These are phyloP conservation scores for Eristalis arbustorum DNA, from an alignment of 2,888 invertebrate genomes.

Conservation along the genomic window DNA sequence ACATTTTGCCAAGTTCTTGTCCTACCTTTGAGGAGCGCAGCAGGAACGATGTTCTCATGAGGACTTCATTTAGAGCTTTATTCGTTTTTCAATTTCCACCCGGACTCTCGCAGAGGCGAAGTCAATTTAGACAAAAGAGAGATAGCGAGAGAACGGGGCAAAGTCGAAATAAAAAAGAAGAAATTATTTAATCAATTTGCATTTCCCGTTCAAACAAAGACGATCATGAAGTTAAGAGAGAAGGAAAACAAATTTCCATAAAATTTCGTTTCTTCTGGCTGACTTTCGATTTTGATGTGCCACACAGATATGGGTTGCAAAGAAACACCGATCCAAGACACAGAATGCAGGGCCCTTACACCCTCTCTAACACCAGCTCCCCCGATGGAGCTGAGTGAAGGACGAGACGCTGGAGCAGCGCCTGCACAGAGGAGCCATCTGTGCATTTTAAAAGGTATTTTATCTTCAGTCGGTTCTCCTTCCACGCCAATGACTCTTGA, in stretches of 20 bases:
- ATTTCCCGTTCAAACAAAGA: conserved; percentile 35
- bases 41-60: background rate
- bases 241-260: conserved; percentile 48
- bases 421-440: conserved; percentile 42
- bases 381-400: background rate
- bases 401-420: conserved; percentile 46
- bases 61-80: background rate
- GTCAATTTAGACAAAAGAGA: conserved; percentile 26
- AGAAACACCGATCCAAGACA: background rate
- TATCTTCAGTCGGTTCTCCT: conserved; percentile 33
- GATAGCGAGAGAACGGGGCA: background rate
- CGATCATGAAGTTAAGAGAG: conserved; percentile 33
- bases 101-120: background rate
- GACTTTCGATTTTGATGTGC: conserved; percentile 43
- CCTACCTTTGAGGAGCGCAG: too few relatives aligned
- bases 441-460: conserved; percentile 64
- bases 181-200: conserved; percentile 56
- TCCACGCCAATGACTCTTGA: background rate
- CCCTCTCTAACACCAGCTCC: conserved; percentile 14
- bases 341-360: conserved; percentile 7
- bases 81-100: background rate
- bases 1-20: too few relatives aligned
- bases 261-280: conserved; percentile 34
- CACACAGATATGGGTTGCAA: conserved; percentile 7
- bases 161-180: background rate